phyloP scores from a whole-genome alignment of 1,140 invertebrate genomes.

The Psilanteris sp. region DNA sequence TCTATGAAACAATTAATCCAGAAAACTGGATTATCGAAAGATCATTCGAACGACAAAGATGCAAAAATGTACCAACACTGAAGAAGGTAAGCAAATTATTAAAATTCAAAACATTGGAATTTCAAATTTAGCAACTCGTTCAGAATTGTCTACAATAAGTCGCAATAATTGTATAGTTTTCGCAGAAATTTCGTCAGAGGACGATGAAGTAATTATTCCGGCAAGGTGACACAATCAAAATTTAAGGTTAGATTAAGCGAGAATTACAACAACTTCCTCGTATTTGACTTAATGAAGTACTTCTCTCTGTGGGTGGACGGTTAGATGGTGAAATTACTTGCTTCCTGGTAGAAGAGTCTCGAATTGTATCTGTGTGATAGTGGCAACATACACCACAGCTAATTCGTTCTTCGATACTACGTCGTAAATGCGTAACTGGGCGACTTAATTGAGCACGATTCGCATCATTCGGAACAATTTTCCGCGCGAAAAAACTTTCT shows the following conservation, averaged over 20 bases:
- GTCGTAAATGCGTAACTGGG: conserved; percentile 18
- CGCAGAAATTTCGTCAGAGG: no score
- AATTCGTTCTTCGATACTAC: conserved; percentile 55
- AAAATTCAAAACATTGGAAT: no score
- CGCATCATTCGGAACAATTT: background rate
- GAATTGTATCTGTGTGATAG: conserved; percentile 54
- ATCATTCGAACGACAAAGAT: no score
- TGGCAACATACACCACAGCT: conserved; percentile 43
- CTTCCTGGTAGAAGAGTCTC: conserved; percentile 76
- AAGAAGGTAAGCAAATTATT: no score
- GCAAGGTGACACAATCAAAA: conserved; percentile 37
- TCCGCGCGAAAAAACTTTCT: background rate
- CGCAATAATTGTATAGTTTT: no score
- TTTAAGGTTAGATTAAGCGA: conserved; percentile 47
- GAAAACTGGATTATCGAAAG: no score
- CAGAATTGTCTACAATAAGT: no score
- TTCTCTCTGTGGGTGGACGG: conserved; percentile 68
- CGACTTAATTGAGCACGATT: background rate
- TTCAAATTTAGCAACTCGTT: no score
- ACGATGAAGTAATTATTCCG: conserved; percentile 13
- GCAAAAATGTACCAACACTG: no score
- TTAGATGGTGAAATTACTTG: conserved; percentile 74
- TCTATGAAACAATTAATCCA: no score
- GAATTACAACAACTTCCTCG: conserved; percentile 62
- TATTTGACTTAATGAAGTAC: conserved; percentile 71